Base-by-base conservation (phyloP, 2,888 invertebrate species). In the Micoletzkya japonica region DNA sequence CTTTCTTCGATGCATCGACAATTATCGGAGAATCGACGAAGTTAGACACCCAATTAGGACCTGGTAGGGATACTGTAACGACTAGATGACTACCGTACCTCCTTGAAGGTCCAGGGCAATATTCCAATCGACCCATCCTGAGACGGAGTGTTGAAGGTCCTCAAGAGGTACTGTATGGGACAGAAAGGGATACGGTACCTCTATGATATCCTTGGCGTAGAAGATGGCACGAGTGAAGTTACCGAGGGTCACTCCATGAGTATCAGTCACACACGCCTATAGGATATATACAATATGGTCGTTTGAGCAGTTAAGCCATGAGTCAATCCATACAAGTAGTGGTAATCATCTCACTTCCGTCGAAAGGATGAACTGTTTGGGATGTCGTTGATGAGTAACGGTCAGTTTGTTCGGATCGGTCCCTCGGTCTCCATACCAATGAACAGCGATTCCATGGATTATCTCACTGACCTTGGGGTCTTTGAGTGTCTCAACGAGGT, bases 81-180 rank as follows among this genome's bases (percentile, higher is more conserved):
- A 24, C 24, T 54, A 54, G 7, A 7, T 7, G 54, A 54, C 7
- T 10, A 54, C 24, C 7, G 26, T 32, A 59, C 59, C 93, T 28
- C 94, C 94, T 0, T 84, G 75, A 70, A 89, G 86, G 84, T 92
- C 89, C 30, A 95, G 86, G 30, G 90, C 91, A 68, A 94, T 87
- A 86, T 95, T 95, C 94, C 94, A 95, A 86, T 95, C 94, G 0
- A 92, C 89, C 93, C 94, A 95, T 1, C 92, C 93, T 30, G 89
- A 89, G 0, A 91, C 90, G 87, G 90, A 91, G 86, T 92, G 89
- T 78, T 91, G 90, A 28, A 93, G 83, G 86, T 92, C 91, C 90
- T 91, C 86, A 44, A 83, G 75, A 30, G 39, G 59, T 36, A 30
- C 14, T n/a, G n/a, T n/a, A n/a, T n/a, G n/a, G n/a, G n/a, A n/a